These are phyloP conservation scores for Olivierus martensii DNA, from an alignment of 1,140 invertebrate species.

Conservation along the genomic window DNA sequence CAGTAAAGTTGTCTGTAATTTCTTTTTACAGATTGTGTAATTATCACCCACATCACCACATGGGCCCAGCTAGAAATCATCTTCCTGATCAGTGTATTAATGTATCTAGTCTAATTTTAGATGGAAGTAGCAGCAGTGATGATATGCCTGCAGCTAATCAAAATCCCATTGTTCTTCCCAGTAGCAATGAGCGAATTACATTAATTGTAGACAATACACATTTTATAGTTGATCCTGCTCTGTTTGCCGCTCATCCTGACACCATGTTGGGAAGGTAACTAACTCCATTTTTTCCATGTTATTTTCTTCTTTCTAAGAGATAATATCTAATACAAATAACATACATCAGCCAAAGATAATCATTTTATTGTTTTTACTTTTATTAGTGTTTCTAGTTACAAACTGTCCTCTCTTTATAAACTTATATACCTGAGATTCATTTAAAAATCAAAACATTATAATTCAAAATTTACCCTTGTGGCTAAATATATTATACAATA, in stretches of 20 bases:
- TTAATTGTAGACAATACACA: conserved; percentile 86
- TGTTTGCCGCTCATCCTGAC: conserved; percentile 82
- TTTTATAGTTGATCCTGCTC: conserved; percentile 76
- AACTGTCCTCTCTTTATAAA: too few species aligned
- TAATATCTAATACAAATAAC: too few species aligned
- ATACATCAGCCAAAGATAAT: too few species aligned
- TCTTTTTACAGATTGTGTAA: conserved; percentile 11
- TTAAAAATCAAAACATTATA: too few species aligned
- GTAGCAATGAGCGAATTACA: conserved; percentile 58
- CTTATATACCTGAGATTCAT: too few species aligned
- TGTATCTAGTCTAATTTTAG: background rate
- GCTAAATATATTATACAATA: too few species aligned
- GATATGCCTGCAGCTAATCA: conserved; percentile 10
- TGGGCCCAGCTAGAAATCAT: conserved; percentile 23
- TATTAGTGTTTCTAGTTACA: too few species aligned
- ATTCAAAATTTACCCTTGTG: too few species aligned
- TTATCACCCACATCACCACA: conserved; percentile 14
- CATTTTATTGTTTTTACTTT: too few species aligned
- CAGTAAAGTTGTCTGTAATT: background rate
- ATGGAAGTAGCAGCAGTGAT: background rate
- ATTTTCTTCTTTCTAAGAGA: too few species aligned
- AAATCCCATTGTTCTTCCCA: conserved; percentile 22
- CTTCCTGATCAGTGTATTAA: conserved; percentile 3
- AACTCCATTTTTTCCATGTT: background rate
- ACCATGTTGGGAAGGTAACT: conserved; percentile 70